Evolutionary conservation across 2,797 vertebrate species (phyloP), one percentile per base, ranked within the genome.

Genomic region (Sarcoramphus papa): DNA sequence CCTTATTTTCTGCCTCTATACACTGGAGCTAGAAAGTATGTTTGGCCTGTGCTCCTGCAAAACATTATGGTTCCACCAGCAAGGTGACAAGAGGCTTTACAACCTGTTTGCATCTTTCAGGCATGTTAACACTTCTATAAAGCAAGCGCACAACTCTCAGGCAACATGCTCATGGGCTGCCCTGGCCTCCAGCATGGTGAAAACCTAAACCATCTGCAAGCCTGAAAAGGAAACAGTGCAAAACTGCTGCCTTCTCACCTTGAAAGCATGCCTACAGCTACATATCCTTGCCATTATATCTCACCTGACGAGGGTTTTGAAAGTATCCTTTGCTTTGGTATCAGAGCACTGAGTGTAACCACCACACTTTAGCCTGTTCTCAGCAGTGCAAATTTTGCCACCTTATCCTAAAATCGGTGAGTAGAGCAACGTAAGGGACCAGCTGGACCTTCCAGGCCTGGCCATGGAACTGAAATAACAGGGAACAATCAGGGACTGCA

Each of bases 91-190:
- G 92, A 91, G 84, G 70, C 92, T 97, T 97, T 97, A 97, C 91
- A 96, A 96, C 84, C 93, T 96, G 95, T 85, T 89, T 96, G 95
- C 93, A 95, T 95, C 95, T 94, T 87, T 90, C 85, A 92, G 89
- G 93, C 95, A 89, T 96, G 96, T 97, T 97, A 90, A 96, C 95
- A 96, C 95, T 88, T 87, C 96, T 63, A 95, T 97, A 97, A 97
- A 96, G 91, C 59, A 69, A 62, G 88, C 15, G 4, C 76, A 78
- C 65, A 30, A 30, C 93, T 92, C 57, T 7, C 84, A 56, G 75
- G 69, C 77, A 96, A 87, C 56, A 16, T 3, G 45, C 87, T 96
- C 82, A 31, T 43, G 92, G 85, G 73, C 88, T 92, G 92, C 77
- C 67, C 85, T 83, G 77, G 92, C 92, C 94, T 88, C 95, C 95